Conservation (phyloP, 2,797 vertebrate genomes). For the Sebastes oblongus region DNA sequence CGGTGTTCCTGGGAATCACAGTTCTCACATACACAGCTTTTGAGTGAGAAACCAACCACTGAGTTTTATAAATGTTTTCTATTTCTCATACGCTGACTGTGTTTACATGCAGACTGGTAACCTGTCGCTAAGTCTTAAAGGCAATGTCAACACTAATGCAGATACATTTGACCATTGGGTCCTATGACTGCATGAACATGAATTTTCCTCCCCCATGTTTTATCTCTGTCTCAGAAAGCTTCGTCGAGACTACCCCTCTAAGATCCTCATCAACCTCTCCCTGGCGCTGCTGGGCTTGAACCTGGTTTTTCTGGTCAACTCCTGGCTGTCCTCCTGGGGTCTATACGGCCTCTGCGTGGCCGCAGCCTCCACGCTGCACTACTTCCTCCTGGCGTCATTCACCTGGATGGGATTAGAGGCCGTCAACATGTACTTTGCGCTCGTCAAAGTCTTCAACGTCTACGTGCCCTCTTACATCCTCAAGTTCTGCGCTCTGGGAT, state of each 20-base stretch:
- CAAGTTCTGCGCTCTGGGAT: conserved; percentile 88
- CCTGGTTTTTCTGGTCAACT: conserved; percentile 86
- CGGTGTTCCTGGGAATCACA: conserved; percentile 88
- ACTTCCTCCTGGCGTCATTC: conserved; percentile 90
- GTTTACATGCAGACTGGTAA: background rate
- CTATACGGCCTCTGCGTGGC: conserved; percentile 82
- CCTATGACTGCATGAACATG: background rate
- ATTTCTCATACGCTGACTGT: background rate
- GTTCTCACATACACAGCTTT: conserved; percentile 87
- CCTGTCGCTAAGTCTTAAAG: background rate
- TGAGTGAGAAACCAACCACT: conserved; percentile 81
- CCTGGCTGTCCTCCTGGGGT: conserved; percentile 87
- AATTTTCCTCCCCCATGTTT: background rate
- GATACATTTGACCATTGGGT: background rate
- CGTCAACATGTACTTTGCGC: conserved; percentile 90
- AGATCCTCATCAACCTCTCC: conserved; percentile 92
- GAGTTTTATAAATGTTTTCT: background rate
- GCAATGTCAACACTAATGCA: background rate
- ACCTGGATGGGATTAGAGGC: conserved; percentile 93
- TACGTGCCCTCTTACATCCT: conserved; percentile 90
- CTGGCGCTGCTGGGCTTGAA: conserved; percentile 88
- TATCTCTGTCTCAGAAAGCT: conserved; percentile 79
- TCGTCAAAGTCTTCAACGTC: conserved; percentile 92
- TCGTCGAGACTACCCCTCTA: conserved; percentile 87
- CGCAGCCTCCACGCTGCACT: conserved; percentile 82